Base-by-base conservation (phyloP, 2,797 vertebrate genomes). In the Cyprinodon diabolis region DNA sequence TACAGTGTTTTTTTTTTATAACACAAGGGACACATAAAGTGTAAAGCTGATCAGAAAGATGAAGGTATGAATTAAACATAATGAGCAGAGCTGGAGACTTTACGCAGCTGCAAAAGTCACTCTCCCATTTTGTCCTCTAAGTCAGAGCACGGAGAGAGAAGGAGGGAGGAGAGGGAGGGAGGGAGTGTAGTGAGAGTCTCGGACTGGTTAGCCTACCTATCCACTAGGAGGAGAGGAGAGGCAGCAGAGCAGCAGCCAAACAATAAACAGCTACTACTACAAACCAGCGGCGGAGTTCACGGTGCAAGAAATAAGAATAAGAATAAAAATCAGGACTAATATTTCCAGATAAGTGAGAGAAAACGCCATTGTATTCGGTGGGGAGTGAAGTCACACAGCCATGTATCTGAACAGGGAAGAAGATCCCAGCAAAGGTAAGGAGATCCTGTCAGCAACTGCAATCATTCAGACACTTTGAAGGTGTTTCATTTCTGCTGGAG, bases 341-440 rank as follows among this genome's bases (percentile, higher is more conserved):
- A 54, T 72, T 77, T 76, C 66, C 74, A 82, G 58, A 77, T 14
- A 25, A 48, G 13, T n/a, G 81, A 85, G 79, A 87, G 76, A 80
- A 66, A 65, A 54, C 90, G 87, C 88, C 87, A 48, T 88, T 85
- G 83, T 17, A 40, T 78, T 66, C 45, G 40, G 80, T 86, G 86
- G 77, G 85, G 89, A 86, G 89, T 88, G 81, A 90, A 93, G 82
- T 83, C 55, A 90, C 87, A 94, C 88, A 94, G 93, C 92, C 95
- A 96, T 96, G 95, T 95, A 96, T 95, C 91, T 96, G 84, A 96
- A 95, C 93, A 91, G 94, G 89, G 94, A 95, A 81, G 95, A 95
- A 89, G 93, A 93, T 89, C 92, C 85, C 67, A 91, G 91, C 93
- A 95, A 94, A 96, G 95, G 95, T 96, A 93, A 91, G 90, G 84